Evolutionary conservation across 2,888 invertebrate genomes (phyloP), one percentile per base, ranked within the genome.

Genomic region (Ochropacha duplaris): DNA sequence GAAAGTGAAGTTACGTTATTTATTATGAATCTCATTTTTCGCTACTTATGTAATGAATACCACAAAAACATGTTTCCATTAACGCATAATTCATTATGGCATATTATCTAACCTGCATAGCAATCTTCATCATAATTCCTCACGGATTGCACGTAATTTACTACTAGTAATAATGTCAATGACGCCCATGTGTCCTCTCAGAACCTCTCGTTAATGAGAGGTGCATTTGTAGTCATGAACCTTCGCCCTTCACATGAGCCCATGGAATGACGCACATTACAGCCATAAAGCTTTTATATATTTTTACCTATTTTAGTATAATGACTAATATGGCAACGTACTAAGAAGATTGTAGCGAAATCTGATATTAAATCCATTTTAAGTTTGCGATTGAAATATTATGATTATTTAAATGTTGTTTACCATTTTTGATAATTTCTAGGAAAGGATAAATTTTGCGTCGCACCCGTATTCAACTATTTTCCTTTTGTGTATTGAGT

Each of bases 131-230:
- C 67, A 60, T 72, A 66, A 65, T 62, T 28, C 9, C 31, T 65
- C 66, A 63, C 71, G 71, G 63, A 69, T 67, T 78, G 75, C 72
- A 74, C 67, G 68, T 79, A 77, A 78, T 72, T 74, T 69, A 74
- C 73, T 66, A 61, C 64, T 66, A 54, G 64, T 65, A 70, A 74
- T 73, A 58, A 59, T 54, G 57, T 59, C 60, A 69, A 63, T 72
- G 67, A 70, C 65, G 55, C 65, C 62, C 22, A 28, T 31, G 39
- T 31, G 28, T 9, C 12, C 28, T 28, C 31, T 31, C 39, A 54
- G 16, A 26, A 54, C 31, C 19, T 44, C 44, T 44, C 9, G 9
- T 19, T 44, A 44, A 67, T 62, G 62, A 58, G 66, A 62, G 64
- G 60, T 50, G 55, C 50, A 31, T 8, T 52, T 19, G 50, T 50